Evolutionary conservation across 2,113 vertebrate genomes (phyloP).

Genomic region (Nerophis ophidion): DNA sequence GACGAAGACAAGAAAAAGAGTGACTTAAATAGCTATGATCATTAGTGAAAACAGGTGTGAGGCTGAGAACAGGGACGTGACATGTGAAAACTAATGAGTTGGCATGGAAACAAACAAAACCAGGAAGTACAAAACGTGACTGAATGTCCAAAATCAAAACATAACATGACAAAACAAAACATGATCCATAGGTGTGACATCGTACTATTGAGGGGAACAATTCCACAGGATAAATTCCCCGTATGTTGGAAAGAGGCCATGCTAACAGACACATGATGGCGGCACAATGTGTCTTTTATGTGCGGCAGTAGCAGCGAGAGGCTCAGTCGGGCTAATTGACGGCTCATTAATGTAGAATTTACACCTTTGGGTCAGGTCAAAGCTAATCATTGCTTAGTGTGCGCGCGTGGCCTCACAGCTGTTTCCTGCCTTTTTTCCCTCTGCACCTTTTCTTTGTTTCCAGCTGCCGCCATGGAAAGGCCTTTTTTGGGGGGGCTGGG

Average conservation of each 20-base stretch:
- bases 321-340: conserved; percentile 51
- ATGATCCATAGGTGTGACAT: too few relatives aligned
- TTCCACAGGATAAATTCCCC: conserved; percentile 61
- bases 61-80: too few relatives aligned
- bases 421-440: conserved; percentile 2
- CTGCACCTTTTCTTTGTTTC: conserved; percentile 7
- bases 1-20: too few relatives aligned
- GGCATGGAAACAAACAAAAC: too few relatives aligned
- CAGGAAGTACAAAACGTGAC: too few relatives aligned
- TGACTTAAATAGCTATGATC: too few relatives aligned
- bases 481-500: too few relatives aligned
- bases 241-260: conserved; percentile 54
- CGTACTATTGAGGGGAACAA: conserved; percentile 55
- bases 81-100: too few relatives aligned
- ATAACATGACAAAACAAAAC: too few relatives aligned
- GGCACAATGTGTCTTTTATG: conserved; percentile 32
- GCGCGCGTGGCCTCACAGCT: conserved; percentile 4
- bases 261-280: conserved; percentile 55
- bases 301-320: background rate
- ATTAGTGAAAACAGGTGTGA: too few relatives aligned
- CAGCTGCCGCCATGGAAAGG: background rate
- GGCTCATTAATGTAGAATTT: conserved; percentile 68
- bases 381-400: conserved; percentile 20
- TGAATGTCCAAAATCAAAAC: too few relatives aligned
- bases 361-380: conserved; percentile 63